Base-by-base conservation (phyloP, 2,113 vertebrate genomes). In the Parus major region DNA sequence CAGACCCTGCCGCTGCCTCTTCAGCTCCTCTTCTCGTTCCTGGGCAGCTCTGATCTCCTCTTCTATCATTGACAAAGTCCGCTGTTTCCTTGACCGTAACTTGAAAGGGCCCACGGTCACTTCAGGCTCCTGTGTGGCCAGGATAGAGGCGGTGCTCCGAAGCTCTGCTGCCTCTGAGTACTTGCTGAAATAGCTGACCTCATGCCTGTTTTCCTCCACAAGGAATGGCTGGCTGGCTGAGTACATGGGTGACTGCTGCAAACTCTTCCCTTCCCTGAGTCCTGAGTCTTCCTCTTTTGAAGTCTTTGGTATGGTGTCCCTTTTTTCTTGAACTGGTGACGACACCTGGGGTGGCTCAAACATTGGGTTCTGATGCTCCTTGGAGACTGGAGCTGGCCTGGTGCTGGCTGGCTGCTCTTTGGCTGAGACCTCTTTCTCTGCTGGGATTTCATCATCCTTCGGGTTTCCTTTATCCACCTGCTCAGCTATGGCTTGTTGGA, bases 31-130 rank as follows among this genome's bases (percentile, higher is more conserved):
- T 86, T 99, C 99, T n/a, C 99, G 97, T 61, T 99, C 98, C 97
- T 99, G 99, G 76, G 99, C 99, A 9, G 99, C 99, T 82, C 99
- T 98, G 96, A 99, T 99, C 97, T 99, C 99, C 96, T 99, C 99
- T 89, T 99, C 99, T 4, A 99, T 99, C 99, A 99, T 99, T 2
- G 99, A 99, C 93, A 99, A 97, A 82, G 99, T 99, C 90, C 98
- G 96, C 97, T 99, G 99, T 97, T 99, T 99, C 95, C 98, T 98
- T 1, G 99, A 99, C 80, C 99, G 98, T 88, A 99, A 97, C 95
- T 98, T 99, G 98, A 99, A 99, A 11, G 99, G 99, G 7, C 99
- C 99, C 2, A 99, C 94, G 1, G 97, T 98, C 73, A 98, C 97
- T 78, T 99, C 99, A 1, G 94, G 89, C 61, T 99, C 99, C 25